Conservation (phyloP, 2,888 invertebrate species). For the Eupeodes luniger region DNA sequence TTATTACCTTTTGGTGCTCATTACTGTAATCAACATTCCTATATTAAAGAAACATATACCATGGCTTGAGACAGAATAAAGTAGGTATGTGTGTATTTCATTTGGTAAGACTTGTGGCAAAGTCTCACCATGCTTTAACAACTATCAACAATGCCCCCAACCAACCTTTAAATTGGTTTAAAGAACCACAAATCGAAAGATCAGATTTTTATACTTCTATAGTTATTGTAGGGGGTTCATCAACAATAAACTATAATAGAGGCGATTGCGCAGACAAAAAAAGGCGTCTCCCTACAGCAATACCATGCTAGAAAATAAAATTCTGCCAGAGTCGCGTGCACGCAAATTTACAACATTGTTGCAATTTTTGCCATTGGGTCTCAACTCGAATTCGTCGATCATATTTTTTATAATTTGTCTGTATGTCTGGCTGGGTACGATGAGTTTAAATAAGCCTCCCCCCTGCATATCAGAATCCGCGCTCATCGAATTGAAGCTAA, state of each 20-base stretch:
- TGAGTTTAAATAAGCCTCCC: not conserved
- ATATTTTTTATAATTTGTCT: constrained; percentile 23
- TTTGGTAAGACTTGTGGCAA: not conserved
- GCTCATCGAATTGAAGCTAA: not conserved
- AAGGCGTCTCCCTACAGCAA: not conserved
- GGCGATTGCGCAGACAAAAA: not conserved
- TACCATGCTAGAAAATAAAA: constrained; percentile 20
- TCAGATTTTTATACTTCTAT: not conserved
- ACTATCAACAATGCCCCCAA: constrained; percentile 39
- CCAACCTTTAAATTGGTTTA: not conserved
- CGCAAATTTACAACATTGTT: constrained; percentile 63
- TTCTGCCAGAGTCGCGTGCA: constrained; percentile 49
- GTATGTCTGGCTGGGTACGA: not conserved
- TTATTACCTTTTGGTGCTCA: not conserved
- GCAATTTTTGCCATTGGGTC: constrained; percentile 41
- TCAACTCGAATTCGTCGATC: not conserved
- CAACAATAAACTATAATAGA: constrained; percentile 63
- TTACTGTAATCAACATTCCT: not conserved
- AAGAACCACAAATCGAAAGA: constrained; percentile 2
- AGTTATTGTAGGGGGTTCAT: constrained; percentile 42
- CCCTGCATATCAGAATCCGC: not conserved
- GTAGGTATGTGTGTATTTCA: not conserved
- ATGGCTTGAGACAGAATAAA: not conserved
- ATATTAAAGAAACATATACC: not conserved
- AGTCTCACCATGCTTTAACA: constrained; percentile 36